These are phyloP conservation scores for Tauraco erythrolophus DNA, from an alignment of 2,113 vertebrate genomes.

Conservation along the genomic window DNA sequence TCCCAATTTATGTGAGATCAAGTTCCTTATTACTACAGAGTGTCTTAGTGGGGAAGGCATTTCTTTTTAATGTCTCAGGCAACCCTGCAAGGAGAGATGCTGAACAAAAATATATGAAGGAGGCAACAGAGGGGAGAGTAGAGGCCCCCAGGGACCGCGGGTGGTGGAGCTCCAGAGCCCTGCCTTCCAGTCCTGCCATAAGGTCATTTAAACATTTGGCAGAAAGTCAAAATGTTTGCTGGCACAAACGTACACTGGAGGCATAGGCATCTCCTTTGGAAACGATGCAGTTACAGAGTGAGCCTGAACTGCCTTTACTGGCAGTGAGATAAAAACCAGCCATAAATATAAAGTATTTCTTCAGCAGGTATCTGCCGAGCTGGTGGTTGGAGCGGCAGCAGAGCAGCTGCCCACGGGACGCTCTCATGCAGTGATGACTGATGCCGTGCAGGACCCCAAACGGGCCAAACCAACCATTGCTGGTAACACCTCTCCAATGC, in stretches of 20 bases:
- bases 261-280: neutral
- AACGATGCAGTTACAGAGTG: neutral
- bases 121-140: neutral
- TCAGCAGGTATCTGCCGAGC: neutral
- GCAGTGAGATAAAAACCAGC: neutral
- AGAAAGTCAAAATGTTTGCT: constrained; percentile 10
- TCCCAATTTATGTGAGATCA: constrained; percentile 41
- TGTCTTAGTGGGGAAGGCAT: neutral
- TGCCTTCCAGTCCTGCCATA: constrained; percentile 8
- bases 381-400: accelerated
- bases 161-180: neutral
- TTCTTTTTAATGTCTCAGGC: neutral
- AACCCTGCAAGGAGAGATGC: neutral
- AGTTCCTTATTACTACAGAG: constrained; percentile 38
- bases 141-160: neutral
- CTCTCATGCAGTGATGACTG: neutral
- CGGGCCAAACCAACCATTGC: accelerated
- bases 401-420: neutral
- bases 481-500: neutral
- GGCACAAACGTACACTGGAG: neutral
- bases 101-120: neutral
- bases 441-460: neutral
- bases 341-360: neutral
- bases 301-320: neutral
- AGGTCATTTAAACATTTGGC: constrained; percentile 29